Evolutionary conservation across 2,113 vertebrate species (phyloP), one percentile per base, ranked within the genome.

Genomic region (Dipodomys merriami): DNA sequence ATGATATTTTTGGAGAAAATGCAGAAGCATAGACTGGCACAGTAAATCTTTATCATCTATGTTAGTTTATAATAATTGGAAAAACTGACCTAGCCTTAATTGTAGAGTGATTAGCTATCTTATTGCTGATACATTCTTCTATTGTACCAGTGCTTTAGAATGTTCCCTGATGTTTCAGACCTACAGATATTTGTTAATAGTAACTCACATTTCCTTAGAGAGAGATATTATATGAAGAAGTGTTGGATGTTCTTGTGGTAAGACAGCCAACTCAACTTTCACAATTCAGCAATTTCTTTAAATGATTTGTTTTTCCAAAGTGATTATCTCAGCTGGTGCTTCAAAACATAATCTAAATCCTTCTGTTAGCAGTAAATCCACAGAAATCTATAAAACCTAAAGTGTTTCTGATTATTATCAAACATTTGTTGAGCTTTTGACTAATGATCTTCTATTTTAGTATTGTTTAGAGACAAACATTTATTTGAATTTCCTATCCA

Each of bases 291-390:
- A 68, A 72, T 94, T 95, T 93, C n/a, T 93, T 94, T 88, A 95
- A 88, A 69, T 89, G 71, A 91, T 92, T 88, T 96, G 62, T 82
- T 94, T 91, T 3, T 10, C 80, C 80, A 91, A 94, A 89, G 73
- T 93, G 49, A 95, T 96, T 91, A 91, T 91, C 87, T 96, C 84
- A 94, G 78, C 49, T 95, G 78, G 86, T 65, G 78, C 46, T 87
- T 96, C 86, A 96, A 86, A 93, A 84, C 83, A 89, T 77, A 91
- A 81, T 69, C 77, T 88, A 94, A 91, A 87, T 33, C 29, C 71
- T 95, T 94, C 35, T 94, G 65, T 90, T 95, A 91, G 73, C 65
- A 89, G 94, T 62, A 88, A 92, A 91, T 87, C 71, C 53, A 86
- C 27, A 90, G 65, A 94, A 95, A 94, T 79, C 57, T 53, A 91